Percentiles rank a stretch among this genome's conserved stretches.
phyloP scores from a whole-genome alignment of 1,140 invertebrate species.

The Argopecten irradians region DNA sequence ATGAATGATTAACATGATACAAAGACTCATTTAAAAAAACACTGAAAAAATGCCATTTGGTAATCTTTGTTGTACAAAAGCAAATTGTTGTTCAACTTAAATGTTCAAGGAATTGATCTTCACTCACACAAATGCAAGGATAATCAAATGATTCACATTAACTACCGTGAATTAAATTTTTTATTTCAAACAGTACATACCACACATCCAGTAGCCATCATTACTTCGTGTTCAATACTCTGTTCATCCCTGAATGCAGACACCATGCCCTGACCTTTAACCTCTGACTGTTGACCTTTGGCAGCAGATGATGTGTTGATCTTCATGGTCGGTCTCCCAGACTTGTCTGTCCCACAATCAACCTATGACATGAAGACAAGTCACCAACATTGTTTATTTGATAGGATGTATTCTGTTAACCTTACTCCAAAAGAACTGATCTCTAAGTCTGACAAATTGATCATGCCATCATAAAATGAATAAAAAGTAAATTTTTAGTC shows the following conservation, averaged over 20 bases:
- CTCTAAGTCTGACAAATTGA: too few relatives aligned
- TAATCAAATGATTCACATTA: background rate
- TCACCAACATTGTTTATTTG: background rate
- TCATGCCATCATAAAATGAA: too few relatives aligned
- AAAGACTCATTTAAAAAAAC: too few relatives aligned
- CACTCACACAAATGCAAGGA: background rate
- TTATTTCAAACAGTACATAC: constrained; percentile 52
- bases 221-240: constrained; percentile 67
- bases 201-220: constrained; percentile 64
- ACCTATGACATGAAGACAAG: background rate
- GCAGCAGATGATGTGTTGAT: background rate
- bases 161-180: background rate
- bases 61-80: too few relatives aligned
- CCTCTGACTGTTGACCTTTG: background rate
- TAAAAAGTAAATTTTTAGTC: background rate
- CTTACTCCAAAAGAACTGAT: too few relatives aligned
- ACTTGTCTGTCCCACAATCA: background rate
- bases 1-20: too few relatives aligned
- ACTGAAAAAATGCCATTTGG: too few relatives aligned
- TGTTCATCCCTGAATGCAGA: constrained; percentile 58
- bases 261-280: constrained; percentile 52
- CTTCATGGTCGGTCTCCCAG: background rate
- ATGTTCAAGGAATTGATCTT: background rate
- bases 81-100: background rate
- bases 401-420: background rate